A percentile compares a stretch with the other conserved stretches of the same genome.
Conservation (phyloP, 37 sponge, comb jelly and placozoan genomes). For the Amphimedon queenslandica region DNA sequence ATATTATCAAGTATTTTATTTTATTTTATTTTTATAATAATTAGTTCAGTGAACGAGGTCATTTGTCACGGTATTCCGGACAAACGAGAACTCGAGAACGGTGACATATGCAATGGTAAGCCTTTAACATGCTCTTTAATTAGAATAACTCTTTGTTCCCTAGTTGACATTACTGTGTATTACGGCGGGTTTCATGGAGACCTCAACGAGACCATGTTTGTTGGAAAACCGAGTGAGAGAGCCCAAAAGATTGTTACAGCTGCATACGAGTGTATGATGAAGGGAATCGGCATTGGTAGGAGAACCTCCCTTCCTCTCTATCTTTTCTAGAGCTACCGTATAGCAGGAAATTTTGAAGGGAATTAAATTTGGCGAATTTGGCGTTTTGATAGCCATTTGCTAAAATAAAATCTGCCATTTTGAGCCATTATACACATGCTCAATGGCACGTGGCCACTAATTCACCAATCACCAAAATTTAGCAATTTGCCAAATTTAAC, state of each 20-base stretch:
- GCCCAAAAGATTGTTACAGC: conserved; percentile 61
- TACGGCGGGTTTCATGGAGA: conserved; percentile 95
- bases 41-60: conserved; percentile 94
- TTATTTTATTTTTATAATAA: not conserved
- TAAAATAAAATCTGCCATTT: no score
- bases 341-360: no score
- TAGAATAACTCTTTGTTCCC: not conserved
- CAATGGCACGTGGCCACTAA: no score
- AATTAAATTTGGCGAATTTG: no score
- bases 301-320: not conserved
- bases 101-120: conserved; percentile 90
- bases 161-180: conserved; percentile 78
- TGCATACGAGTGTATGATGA: conserved; percentile 87
- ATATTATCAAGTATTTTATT: not conserved
- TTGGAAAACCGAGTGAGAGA: conserved; percentile 84
- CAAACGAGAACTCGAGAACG: conserved; percentile 76
- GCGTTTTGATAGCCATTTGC: no score
- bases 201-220: conserved; percentile 93
- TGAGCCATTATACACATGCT: no score
- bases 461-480: no score
- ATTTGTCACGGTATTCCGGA: conserved; percentile 98
- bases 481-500: no score
- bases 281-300: conserved; percentile 73
- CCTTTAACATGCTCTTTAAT: not conserved
- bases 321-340: no score